phyloP scores from a whole-genome alignment of 2,888 invertebrate species.

The Caenorhabditis becei region DNA sequence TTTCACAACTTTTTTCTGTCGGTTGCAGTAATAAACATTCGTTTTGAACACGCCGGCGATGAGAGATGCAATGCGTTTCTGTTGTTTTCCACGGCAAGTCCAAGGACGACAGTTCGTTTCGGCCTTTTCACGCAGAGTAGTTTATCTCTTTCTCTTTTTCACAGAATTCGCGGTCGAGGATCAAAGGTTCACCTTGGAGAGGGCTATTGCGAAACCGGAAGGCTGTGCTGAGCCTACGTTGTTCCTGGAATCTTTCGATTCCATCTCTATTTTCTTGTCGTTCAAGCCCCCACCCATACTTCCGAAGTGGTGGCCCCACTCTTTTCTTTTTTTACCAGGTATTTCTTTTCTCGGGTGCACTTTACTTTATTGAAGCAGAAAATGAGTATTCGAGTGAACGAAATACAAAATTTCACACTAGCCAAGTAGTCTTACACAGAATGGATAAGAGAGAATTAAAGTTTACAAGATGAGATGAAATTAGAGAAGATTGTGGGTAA shows the following conservation, averaged over 20 bases:
- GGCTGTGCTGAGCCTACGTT: neutral
- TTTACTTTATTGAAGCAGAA: slow-evolving; percentile 58
- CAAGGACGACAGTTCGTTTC: slow-evolving; percentile 39
- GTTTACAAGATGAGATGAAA: slow-evolving; percentile 59
- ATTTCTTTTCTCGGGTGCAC: slow-evolving; percentile 24
- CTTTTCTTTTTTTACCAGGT: neutral
- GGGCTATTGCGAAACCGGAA: neutral
- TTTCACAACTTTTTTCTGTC: slow-evolving; percentile 31
- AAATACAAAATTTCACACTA: slow-evolving; percentile 54
- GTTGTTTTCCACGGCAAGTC: slow-evolving; percentile 33
- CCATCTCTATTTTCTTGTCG: slow-evolving; percentile 41
- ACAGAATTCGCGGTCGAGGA: neutral
- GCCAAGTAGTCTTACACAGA: slow-evolving; percentile 48
- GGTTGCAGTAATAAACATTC: slow-evolving; percentile 28
- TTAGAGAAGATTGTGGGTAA: slow-evolving; percentile 46
- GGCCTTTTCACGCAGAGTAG: slow-evolving; percentile 11
- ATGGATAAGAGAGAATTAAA: slow-evolving; percentile 31
- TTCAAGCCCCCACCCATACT: slow-evolving; percentile 4
- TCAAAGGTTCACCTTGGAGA: neutral
- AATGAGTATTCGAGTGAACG: slow-evolving; percentile 49
- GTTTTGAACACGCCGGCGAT: slow-evolving; percentile 24
- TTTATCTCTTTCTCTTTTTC: slow-evolving; percentile 1
- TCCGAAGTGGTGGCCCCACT: slow-evolving; percentile 8
- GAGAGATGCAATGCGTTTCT: slow-evolving; percentile 10
- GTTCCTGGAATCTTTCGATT: slow-evolving; percentile 18